Percentiles rank a stretch among this genome's conserved stretches.
These are phyloP conservation scores for Yponomeuta malinellus DNA, from an alignment of 2,888 invertebrate genomes.

Conservation along the genomic window DNA sequence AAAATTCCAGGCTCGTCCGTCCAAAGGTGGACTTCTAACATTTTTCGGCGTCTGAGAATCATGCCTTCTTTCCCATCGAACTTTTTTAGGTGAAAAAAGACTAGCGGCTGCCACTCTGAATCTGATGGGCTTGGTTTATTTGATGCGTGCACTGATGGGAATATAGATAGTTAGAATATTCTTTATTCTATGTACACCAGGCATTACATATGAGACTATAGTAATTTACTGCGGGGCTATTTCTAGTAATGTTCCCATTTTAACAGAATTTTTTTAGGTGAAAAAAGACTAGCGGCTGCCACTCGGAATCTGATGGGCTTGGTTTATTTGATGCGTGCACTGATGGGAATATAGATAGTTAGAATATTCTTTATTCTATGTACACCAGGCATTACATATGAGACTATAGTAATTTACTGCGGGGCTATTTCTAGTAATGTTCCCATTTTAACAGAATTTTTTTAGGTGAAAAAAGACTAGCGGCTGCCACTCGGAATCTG, in stretches of 20 bases:
- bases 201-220: too few relatives aligned
- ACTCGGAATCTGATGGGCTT: background rate
- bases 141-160: background rate
- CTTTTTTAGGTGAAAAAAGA: constrained; percentile 32
- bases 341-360: too few relatives aligned
- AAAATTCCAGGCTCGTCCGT: constrained; percentile 64
- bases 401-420: too few relatives aligned
- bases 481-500: background rate
- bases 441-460: constrained; percentile 18
- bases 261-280: constrained; percentile 30
- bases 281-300: background rate
- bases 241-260: too few relatives aligned
- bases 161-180: too few relatives aligned
- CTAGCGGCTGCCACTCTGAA: background rate
- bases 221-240: too few relatives aligned
- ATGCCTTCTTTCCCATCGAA: constrained; percentile 48
- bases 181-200: too few relatives aligned
- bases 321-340: background rate
- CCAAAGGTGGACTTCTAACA: constrained; percentile 54
- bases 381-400: too few relatives aligned
- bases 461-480: constrained; percentile 27
- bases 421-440: too few relatives aligned
- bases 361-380: too few relatives aligned
- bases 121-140: background rate
- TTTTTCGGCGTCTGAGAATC: constrained; percentile 54